Percentiles rank a stretch among this genome's conserved stretches.
Evolutionary conservation across 2,888 invertebrate species (phyloP).

Genomic region (Cantharis lateralis): DNA sequence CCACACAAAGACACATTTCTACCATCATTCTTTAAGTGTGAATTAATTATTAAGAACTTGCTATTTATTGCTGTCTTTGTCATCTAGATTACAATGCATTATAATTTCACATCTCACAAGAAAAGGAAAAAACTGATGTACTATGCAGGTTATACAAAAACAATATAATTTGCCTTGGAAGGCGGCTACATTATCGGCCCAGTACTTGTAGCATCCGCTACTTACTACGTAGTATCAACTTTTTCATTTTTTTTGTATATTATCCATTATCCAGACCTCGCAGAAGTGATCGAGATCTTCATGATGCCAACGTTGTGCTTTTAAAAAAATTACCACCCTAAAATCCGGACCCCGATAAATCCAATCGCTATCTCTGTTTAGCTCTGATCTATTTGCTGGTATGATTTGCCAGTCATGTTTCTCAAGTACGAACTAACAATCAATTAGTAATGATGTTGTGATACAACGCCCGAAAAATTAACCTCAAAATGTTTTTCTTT

Average conservation of each 20-base stretch:
- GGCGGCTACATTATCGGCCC: neutral
- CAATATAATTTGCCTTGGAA: neutral
- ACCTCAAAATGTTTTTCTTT: neutral
- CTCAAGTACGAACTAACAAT: neutral
- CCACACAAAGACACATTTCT: slow-evolving; percentile 17
- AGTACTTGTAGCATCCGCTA: neutral
- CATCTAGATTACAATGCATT: slow-evolving; percentile 14
- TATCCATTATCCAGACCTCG: neutral
- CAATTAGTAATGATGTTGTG: neutral
- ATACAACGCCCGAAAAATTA: neutral
- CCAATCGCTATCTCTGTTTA: neutral
- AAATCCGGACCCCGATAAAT: neutral
- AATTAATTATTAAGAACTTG: slow-evolving; percentile 23
- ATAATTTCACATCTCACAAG: neutral
- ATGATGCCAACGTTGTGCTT: neutral
- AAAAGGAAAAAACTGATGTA: neutral
- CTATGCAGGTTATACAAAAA: neutral
- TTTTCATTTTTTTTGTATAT: neutral
- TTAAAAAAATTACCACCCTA: neutral
- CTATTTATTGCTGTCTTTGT: slow-evolving; percentile 17
- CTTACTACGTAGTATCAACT: neutral
- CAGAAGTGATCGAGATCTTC: neutral
- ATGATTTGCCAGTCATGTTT: neutral
- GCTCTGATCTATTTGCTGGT: neutral
- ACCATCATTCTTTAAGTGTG: slow-evolving; percentile 7